Conservation (phyloP, 2,113 vertebrate genomes). For the Myotis lucifugus region DNA sequence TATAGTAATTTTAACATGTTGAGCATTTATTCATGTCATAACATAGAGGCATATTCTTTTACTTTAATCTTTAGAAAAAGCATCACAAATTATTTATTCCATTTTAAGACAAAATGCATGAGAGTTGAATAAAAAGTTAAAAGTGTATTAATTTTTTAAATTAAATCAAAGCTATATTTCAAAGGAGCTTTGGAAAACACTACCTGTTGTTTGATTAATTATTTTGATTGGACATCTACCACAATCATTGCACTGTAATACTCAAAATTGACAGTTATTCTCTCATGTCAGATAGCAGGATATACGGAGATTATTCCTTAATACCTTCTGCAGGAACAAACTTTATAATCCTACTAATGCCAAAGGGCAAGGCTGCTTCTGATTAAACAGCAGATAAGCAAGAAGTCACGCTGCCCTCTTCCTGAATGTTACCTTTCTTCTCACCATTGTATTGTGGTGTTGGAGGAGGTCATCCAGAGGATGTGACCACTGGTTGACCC, state of each 20-base stretch:
- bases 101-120: not conserved
- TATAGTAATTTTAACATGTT: constrained; percentile 18
- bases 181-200: constrained; percentile 22
- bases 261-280: not conserved
- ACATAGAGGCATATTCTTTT: not conserved
- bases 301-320: not conserved
- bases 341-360: not conserved
- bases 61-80: not conserved
- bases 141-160: constrained; percentile 3
- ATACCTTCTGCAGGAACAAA: not conserved
- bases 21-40: not conserved
- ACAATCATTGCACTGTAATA: not conserved
- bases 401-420: not conserved
- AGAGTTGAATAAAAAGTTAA: not conserved
- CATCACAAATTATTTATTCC: not conserved
- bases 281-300: not conserved
- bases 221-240: not conserved
- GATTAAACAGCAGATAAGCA: not conserved
- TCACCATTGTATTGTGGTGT: not conserved
- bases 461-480: not conserved
- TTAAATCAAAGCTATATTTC: constrained; percentile 18
- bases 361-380: not conserved
- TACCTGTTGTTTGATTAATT: not conserved
- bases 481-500: not conserved
- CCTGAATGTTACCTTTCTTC: not conserved